These are phyloP conservation scores for Xenopus tropicalis DNA, from an alignment of 2,113 vertebrate genomes.

Conservation along the genomic window DNA sequence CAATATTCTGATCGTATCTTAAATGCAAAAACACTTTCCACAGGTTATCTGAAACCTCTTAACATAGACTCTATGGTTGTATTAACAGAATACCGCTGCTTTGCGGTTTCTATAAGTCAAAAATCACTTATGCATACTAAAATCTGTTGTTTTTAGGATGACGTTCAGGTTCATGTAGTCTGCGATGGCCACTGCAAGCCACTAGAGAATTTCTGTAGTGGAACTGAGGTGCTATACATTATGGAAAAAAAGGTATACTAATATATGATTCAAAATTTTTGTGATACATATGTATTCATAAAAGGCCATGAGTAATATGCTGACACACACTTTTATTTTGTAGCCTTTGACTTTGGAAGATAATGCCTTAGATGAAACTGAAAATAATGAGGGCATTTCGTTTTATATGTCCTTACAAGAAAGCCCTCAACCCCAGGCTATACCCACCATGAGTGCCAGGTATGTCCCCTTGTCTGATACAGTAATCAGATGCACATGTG, in stretches of 20 bases:
- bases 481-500: too few relatives aligned
- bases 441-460: slow-evolving; percentile 83
- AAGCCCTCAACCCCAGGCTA: slow-evolving; percentile 58
- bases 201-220: slow-evolving; percentile 64
- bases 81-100: too few relatives aligned
- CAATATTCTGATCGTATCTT: too few relatives aligned
- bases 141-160: slow-evolving; percentile 56
- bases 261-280: too few relatives aligned
- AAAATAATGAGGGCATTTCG: slow-evolving; percentile 24
- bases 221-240: slow-evolving; percentile 63
- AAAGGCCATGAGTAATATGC: too few relatives aligned
- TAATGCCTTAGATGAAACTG: slow-evolving; percentile 49
- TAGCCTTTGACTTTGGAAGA: slow-evolving; percentile 58
- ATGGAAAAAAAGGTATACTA: slow-evolving; percentile 76
- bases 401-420: slow-evolving; percentile 53
- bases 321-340: slow-evolving; percentile 21
- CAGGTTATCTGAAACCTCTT: too few relatives aligned
- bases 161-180: slow-evolving; percentile 69
- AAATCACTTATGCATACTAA: too few relatives aligned
- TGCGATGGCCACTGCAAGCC: slow-evolving; percentile 53
- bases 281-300: not conserved
- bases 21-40: too few relatives aligned
- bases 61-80: too few relatives aligned
- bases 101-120: too few relatives aligned
- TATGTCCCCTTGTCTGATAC: too few relatives aligned